phyloP scores from a whole-genome alignment of 2,888 invertebrate genomes.

The Trissoscelio sp. region DNA sequence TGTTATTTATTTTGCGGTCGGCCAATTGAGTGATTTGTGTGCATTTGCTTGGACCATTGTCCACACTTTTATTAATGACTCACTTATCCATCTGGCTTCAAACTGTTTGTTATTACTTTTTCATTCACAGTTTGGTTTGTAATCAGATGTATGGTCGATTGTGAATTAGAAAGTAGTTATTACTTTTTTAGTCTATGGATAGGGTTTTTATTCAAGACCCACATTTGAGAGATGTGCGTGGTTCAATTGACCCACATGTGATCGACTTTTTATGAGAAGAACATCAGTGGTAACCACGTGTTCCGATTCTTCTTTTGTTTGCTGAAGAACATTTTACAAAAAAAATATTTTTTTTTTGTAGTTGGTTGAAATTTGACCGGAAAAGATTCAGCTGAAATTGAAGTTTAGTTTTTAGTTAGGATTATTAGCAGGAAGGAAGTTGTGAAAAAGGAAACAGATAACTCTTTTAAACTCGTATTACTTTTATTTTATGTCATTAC shows the following conservation, averaged over 20 bases:
- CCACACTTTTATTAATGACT: constrained; percentile 15
- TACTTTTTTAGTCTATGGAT: neutral
- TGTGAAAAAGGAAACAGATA: constrained; percentile 13
- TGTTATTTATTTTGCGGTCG: constrained; percentile 4
- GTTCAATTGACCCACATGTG: neutral
- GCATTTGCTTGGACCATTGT: constrained; percentile 3
- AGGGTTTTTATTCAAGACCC: neutral
- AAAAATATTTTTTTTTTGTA: no score
- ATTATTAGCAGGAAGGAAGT: constrained; percentile 18
- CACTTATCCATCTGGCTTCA: constrained; percentile 7
- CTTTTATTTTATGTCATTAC: constrained; percentile 8
- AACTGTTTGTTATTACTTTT: neutral
- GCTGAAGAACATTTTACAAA: no score
- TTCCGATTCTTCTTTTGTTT: no score
- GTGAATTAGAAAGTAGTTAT: neutral
- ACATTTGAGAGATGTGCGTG: neutral
- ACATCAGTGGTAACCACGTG: neutral
- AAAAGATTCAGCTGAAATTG: no score
- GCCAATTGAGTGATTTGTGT: constrained; percentile 3
- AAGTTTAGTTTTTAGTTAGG: neutral
- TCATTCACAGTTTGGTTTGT: neutral
- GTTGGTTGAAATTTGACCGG: neutral
- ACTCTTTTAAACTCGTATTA: constrained; percentile 19
- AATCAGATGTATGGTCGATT: neutral
- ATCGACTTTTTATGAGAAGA: neutral